Percentiles rank a stretch among this genome's conserved stretches.
Evolutionary conservation across 2,797 vertebrate species (phyloP).

Genomic region (Smutsia temminckii): DNA sequence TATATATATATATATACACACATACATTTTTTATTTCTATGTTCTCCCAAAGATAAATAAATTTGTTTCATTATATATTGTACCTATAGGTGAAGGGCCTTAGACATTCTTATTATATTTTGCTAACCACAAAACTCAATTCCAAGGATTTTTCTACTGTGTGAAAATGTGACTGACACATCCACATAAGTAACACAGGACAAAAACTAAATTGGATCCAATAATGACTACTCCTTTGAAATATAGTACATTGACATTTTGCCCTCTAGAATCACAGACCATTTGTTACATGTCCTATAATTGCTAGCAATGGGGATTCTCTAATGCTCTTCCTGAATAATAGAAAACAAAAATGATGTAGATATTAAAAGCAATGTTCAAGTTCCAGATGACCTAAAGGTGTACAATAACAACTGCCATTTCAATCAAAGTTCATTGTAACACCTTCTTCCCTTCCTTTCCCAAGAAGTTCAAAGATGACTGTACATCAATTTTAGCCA

Average conservation of each 20-base stretch:
- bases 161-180: constrained; percentile 5
- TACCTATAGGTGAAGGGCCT: neutral
- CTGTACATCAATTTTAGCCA: neutral
- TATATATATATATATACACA: neutral
- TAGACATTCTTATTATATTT: constrained; percentile 12
- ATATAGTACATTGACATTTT: neutral
- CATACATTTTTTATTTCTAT: neutral
- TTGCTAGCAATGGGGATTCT: neutral
- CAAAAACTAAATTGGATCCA: neutral
- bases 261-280: neutral
- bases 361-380: neutral
- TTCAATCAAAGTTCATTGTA: neutral
- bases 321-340: constrained; percentile 18
- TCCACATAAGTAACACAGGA: neutral
- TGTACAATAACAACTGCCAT: neutral
- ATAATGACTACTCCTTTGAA: neutral
- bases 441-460: neutral
- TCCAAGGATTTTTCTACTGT: neutral
- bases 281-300: neutral
- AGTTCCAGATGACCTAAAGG: neutral
- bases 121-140: neutral
- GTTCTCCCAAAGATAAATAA: neutral
- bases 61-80: neutral
- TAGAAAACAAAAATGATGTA: neutral
- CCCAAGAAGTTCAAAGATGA: neutral